Conservation (phyloP, 2,888 invertebrate species). For the Sarcophaga caerulescens region DNA sequence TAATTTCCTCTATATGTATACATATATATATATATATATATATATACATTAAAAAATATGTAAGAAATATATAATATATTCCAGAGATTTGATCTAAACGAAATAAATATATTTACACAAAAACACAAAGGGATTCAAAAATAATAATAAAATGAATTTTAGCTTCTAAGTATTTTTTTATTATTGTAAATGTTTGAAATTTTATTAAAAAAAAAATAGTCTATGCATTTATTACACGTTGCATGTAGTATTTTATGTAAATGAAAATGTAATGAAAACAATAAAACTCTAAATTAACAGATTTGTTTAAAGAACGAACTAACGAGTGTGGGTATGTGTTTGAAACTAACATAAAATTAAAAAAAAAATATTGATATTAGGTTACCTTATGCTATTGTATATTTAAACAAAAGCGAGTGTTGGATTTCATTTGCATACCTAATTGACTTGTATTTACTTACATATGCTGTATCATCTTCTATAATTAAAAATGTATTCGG, state of each 20-base stretch:
- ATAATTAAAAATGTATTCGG: too few species aligned
- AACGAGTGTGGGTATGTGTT: neutral
- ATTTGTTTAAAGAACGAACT: constrained; percentile 11
- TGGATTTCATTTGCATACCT: too few species aligned
- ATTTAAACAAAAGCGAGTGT: too few species aligned
- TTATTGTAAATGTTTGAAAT: constrained; percentile 62
- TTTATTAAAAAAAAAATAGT: constrained; percentile 57
- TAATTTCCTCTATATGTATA: constrained; percentile 32
- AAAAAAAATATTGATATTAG: too few species aligned
- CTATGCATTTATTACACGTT: constrained; percentile 65
- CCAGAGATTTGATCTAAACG: constrained; percentile 63
- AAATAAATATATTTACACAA: constrained; percentile 47
- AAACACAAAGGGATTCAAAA: constrained; percentile 55
- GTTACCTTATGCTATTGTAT: too few species aligned
- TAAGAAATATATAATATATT: constrained; percentile 37
- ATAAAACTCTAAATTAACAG: constrained; percentile 58
- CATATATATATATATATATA: constrained; percentile 35
- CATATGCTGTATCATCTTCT: too few species aligned
- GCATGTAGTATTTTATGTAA: constrained; percentile 66
- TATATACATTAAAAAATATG: constrained; percentile 32
- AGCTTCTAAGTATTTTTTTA: constrained; percentile 45
- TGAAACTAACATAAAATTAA: too few species aligned
- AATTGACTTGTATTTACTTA: too few species aligned
- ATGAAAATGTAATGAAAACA: constrained; percentile 57
- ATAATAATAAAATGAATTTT: constrained; percentile 45